A percentile compares a stretch with the other conserved stretches of the same genome.
phyloP scores from a whole-genome alignment of 2,113 vertebrate species.

The Zosterops pallidus region DNA sequence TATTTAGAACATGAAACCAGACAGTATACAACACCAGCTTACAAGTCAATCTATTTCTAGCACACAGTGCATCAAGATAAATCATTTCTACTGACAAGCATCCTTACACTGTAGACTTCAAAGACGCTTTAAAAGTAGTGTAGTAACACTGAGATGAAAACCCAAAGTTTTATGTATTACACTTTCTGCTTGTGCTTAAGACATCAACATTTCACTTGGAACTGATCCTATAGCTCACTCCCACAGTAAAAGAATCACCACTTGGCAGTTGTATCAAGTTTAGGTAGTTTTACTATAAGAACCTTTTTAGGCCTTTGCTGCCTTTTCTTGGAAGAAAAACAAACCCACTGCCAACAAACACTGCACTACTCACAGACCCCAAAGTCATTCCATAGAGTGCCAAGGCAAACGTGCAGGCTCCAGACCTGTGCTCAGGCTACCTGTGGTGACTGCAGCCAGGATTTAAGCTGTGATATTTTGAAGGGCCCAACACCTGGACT shows the following conservation, averaged over 20 bases:
- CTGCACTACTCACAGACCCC: not conserved
- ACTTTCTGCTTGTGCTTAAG: not conserved
- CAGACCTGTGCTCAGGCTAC: not conserved
- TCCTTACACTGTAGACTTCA: not conserved
- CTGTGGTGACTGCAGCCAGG: not conserved
- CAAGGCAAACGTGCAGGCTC: not conserved
- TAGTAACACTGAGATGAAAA: not conserved
- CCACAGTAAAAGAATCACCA: not conserved
- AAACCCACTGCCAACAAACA: not conserved
- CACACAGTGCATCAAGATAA: not conserved
- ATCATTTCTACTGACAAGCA: not conserved
- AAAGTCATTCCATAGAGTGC: not conserved
- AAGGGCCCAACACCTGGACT: not conserved
- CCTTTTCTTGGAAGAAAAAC: not conserved
- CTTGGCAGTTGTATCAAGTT: not conserved
- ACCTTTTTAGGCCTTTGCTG: not conserved
- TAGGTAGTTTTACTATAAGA: not conserved
- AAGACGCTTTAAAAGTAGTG: not conserved
- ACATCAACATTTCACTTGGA: not conserved
- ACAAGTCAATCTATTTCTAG: slow-evolving; percentile 39
- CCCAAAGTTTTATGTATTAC: not conserved
- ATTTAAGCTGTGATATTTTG: accelerated
- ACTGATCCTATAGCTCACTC: not conserved
- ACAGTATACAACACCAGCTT: slow-evolving; percentile 7
- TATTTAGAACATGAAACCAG: slow-evolving; percentile 33